Conservation (phyloP, 2,113 vertebrate genomes). For the Holacanthus passer region DNA sequence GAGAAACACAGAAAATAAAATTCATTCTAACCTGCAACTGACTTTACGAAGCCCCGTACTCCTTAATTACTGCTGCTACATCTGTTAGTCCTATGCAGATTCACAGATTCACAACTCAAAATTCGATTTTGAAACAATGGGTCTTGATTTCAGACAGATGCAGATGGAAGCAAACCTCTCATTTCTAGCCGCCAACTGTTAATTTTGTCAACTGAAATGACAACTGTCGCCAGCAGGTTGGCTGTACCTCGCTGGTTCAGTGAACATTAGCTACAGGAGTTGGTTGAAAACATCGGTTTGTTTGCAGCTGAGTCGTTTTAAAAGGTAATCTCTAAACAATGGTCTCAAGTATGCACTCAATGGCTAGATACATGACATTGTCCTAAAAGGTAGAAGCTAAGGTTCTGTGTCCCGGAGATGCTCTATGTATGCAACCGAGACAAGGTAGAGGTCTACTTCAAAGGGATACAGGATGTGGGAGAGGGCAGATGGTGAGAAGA, state of each 20-base stretch:
- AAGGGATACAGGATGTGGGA: too few relatives aligned
- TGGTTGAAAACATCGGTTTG: not conserved
- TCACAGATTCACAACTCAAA: not conserved
- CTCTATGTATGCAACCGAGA: too few relatives aligned
- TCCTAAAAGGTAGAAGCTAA: not conserved
- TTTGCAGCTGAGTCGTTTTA: not conserved
- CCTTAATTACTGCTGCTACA: too few relatives aligned
- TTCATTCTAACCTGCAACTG: not conserved
- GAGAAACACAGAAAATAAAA: constrained; percentile 57
- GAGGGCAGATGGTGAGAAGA: too few relatives aligned
- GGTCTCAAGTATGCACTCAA: not conserved
- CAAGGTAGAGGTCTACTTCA: too few relatives aligned
- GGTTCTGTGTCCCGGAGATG: not conserved
- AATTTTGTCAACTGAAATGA: constrained; percentile 17
- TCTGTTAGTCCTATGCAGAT: too few relatives aligned
- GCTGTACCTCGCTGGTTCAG: constrained; percentile 22
- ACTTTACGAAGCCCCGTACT: not conserved
- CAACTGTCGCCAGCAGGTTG: not conserved
- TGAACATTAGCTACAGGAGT: not conserved
- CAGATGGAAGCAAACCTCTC: not conserved
- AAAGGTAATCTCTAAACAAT: not conserved
- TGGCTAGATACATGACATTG: too few relatives aligned
- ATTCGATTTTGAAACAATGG: not conserved
- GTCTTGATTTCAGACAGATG: not conserved
- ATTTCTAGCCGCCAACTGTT: not conserved